Conservation (phyloP, 2,797 vertebrate species). For the Scomberomorus guttatus region DNA sequence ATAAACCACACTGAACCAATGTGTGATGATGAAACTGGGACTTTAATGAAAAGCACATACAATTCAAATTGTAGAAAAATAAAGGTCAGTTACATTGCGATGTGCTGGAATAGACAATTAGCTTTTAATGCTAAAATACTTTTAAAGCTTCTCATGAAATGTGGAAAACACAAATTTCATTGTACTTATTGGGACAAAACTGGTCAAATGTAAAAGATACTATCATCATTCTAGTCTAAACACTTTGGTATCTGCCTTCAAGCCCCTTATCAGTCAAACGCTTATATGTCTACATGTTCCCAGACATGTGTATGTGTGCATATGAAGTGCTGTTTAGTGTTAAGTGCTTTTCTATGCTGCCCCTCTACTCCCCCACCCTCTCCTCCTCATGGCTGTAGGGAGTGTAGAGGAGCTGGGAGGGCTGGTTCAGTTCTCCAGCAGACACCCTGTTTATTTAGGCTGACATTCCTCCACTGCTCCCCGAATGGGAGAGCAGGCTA, state of each 20-base stretch:
- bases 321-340: conserved; percentile 61
- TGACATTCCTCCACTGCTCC: conserved; percentile 74
- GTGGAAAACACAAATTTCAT: background rate
- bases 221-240: conserved; percentile 3
- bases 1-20: background rate
- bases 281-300: conserved; percentile 20
- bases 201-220: background rate
- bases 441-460: conserved; percentile 81
- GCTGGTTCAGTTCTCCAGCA: conserved; percentile 60
- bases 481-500: conserved; percentile 28
- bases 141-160: background rate
- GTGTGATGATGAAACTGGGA: background rate
- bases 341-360: conserved; percentile 48
- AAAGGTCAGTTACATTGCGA: background rate
- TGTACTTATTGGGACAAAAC: background rate
- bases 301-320: conserved; percentile 29
- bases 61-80: background rate
- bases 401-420: conserved; percentile 57
- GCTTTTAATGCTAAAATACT: too few relatives aligned
- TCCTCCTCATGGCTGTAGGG: conserved; percentile 26
- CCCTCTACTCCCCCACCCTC: conserved; percentile 10
- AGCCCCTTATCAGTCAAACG: conserved; percentile 21
- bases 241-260: conserved; percentile 22
- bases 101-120: background rate
- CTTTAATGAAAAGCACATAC: background rate